A percentile compares a stretch with the other conserved stretches of the same genome.
phyloP scores from a whole-genome alignment of 2,888 invertebrate genomes.

The Tinea pellionella region DNA sequence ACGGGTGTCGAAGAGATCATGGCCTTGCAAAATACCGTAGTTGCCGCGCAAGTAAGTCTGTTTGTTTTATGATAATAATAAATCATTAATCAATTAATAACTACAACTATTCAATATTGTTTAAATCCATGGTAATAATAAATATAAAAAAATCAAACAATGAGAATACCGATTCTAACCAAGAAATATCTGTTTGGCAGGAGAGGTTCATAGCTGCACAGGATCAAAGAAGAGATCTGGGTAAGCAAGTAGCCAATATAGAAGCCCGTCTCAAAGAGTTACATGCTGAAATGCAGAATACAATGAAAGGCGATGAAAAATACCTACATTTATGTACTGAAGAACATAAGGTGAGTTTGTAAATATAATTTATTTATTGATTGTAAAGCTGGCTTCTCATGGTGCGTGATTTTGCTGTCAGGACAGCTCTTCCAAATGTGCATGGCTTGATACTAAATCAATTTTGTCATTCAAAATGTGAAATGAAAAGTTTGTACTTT shows the following conservation, averaged over 20 bases:
- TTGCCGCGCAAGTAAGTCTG: constrained; percentile 70
- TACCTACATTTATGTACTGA: constrained; percentile 80
- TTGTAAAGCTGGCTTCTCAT: no score
- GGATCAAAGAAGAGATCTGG: constrained; percentile 72
- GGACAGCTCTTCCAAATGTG: no score
- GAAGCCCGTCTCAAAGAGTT: constrained; percentile 76
- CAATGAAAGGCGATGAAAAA: constrained; percentile 80
- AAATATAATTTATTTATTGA: not conserved
- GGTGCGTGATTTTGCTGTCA: no score
- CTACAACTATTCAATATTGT: not conserved
- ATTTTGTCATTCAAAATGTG: no score
- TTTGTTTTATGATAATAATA: not conserved
- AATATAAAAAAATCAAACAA: no score
- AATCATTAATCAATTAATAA: no score
- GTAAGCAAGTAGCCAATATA: constrained; percentile 69
- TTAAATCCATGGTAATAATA: no score
- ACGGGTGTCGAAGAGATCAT: constrained; percentile 84
- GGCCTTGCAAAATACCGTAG: constrained; percentile 78
- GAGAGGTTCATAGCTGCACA: constrained; percentile 74
- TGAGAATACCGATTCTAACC: no score
- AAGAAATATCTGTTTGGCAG: no score
- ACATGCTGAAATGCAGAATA: constrained; percentile 80
- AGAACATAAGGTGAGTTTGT: constrained; percentile 66
- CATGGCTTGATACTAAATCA: no score
- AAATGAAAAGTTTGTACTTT: no score